phyloP scores from a whole-genome alignment of 2,888 invertebrate genomes.

The Calameuta pallipes region DNA sequence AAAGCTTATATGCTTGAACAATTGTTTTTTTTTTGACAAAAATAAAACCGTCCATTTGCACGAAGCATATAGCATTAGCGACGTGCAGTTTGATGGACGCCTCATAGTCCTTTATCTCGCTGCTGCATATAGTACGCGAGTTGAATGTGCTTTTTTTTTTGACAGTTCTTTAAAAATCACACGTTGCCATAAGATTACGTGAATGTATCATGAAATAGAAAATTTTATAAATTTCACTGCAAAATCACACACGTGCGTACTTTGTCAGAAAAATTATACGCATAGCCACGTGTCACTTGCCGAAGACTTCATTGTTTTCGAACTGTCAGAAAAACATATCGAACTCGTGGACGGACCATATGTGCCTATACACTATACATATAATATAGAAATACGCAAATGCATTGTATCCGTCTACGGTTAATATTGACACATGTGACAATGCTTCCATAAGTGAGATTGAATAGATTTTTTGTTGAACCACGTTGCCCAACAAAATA shows the following conservation, averaged over 20 bases:
- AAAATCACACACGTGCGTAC: too few relatives aligned
- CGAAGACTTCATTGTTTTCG: too few relatives aligned
- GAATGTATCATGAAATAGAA: too few relatives aligned
- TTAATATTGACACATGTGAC: not conserved
- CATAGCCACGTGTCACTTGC: too few relatives aligned
- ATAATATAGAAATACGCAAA: not conserved
- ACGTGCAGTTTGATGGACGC: too few relatives aligned
- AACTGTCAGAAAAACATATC: too few relatives aligned
- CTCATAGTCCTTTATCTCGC: not conserved
- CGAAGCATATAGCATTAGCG: not conserved
- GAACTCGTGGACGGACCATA: too few relatives aligned
- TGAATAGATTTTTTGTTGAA: not conserved
- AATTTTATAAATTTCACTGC: too few relatives aligned
- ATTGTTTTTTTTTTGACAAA: not conserved
- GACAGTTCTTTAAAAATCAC: too few relatives aligned
- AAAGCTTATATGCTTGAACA: not conserved
- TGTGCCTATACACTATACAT: not conserved
- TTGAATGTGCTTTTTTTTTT: too few relatives aligned
- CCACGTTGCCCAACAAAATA: not conserved
- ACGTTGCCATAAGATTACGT: too few relatives aligned
- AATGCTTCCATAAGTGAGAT: not conserved
- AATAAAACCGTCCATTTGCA: not conserved
- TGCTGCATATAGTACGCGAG: not conserved
- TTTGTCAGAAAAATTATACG: too few relatives aligned
- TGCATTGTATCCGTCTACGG: not conserved